Conservation (phyloP, 2,113 vertebrate genomes). For the Choloepus hoffmanni region DNA sequence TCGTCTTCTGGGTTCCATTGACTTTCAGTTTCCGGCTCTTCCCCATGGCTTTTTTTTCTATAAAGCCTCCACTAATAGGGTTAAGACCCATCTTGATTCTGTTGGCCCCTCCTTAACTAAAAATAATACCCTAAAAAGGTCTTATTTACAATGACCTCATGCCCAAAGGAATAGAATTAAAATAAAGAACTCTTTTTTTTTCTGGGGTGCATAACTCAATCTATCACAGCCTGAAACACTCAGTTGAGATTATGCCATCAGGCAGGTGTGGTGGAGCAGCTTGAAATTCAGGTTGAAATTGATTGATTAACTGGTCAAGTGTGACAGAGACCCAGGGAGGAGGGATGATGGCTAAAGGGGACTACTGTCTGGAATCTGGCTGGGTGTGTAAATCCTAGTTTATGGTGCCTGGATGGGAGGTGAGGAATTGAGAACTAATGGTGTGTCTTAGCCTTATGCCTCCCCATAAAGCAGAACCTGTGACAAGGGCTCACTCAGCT, state of each 20-base stretch:
- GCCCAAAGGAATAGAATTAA: too few species aligned
- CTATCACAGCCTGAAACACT: not conserved
- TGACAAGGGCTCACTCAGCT: not conserved
- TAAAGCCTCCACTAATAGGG: too few species aligned
- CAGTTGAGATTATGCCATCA: not conserved
- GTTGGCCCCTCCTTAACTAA: too few species aligned
- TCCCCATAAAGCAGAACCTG: not conserved
- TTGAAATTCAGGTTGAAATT: not conserved
- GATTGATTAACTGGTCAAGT: not conserved
- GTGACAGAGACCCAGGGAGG: not conserved
- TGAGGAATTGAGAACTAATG: not conserved
- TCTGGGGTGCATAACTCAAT: too few species aligned
- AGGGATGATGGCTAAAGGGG: rapidly evolving
- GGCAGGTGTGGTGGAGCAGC: not conserved
- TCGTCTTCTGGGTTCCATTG: too few species aligned
- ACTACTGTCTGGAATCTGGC: not conserved
- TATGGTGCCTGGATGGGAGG: not conserved
- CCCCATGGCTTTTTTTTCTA: too few species aligned
- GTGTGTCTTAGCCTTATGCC: rapidly evolving
- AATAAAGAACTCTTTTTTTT: too few species aligned
- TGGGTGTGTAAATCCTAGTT: not conserved
- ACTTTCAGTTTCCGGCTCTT: too few species aligned
- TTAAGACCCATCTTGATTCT: too few species aligned
- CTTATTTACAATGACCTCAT: too few species aligned
- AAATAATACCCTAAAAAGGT: not conserved